A percentile compares a stretch with the other conserved stretches of the same genome.
Conservation (phyloP, 2,113 vertebrate genomes). For the Sylvietta virens region DNA sequence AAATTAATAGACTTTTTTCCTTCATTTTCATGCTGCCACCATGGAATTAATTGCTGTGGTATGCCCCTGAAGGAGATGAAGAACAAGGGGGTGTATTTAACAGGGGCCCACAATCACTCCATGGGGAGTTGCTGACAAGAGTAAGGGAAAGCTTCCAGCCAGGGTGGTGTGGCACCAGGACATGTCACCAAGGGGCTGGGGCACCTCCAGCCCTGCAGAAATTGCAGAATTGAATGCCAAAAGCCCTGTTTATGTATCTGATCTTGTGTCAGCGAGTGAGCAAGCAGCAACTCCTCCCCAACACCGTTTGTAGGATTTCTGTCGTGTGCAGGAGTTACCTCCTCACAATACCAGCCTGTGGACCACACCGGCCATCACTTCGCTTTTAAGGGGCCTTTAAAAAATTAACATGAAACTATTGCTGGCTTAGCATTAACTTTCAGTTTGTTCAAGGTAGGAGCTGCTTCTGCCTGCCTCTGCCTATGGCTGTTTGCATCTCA, state of each 20-base stretch:
- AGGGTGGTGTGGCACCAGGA: too few species aligned
- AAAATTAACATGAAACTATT: neutral
- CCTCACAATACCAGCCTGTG: fast-evolving
- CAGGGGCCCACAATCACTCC: neutral
- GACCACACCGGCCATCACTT: neutral
- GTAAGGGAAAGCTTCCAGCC: neutral
- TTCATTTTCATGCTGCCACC: neutral
- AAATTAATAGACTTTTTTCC: neutral
- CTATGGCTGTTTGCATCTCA: neutral
- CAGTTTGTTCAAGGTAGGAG: neutral
- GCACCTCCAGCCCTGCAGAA: neutral
- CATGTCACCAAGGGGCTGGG: neutral
- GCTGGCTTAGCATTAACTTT: neutral
- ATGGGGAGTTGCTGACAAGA: neutral
- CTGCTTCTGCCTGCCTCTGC: neutral
- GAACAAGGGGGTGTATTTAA: neutral
- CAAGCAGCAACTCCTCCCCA: neutral
- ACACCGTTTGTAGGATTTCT: neutral
- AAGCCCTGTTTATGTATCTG: neutral
- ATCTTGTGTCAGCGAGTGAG: fast-evolving
- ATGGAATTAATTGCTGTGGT: neutral
- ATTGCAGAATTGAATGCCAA: neutral
- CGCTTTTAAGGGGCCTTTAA: neutral
- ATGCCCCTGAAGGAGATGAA: neutral
- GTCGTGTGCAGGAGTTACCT: neutral